Evolutionary conservation across 2,797 vertebrate genomes (phyloP).

Genomic region (Amniataba percoides): DNA sequence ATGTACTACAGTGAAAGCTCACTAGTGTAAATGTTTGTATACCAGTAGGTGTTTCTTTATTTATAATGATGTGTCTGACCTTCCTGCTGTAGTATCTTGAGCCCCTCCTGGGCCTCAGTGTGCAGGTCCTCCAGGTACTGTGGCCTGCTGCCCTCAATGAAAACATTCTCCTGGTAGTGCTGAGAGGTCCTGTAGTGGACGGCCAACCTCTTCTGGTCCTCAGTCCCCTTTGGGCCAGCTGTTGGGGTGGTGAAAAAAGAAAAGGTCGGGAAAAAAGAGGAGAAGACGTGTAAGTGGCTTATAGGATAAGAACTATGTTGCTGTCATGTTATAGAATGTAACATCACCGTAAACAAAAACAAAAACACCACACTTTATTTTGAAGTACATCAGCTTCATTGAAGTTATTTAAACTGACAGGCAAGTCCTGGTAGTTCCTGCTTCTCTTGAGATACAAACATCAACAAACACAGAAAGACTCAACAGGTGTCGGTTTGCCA

Average conservation of each 20-base stretch:
- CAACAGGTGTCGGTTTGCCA: conserved; percentile 42
- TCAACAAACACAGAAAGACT: conserved; percentile 3
- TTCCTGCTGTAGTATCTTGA: conserved; percentile 91
- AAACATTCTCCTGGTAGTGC: conserved; percentile 94
- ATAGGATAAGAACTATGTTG: background rate
- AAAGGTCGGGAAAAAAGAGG: background rate
- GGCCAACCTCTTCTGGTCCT: conserved; percentile 84
- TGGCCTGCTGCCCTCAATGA: conserved; percentile 91
- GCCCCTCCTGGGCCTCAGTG: conserved; percentile 92
- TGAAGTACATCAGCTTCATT: background rate
- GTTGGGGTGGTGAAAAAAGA: background rate
- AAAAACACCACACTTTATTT: background rate
- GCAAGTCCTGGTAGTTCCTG: background rate
- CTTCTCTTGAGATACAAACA: conserved; percentile 15
- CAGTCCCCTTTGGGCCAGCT: conserved; percentile 87
- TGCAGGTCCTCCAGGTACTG: conserved; percentile 95
- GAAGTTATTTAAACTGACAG: background rate
- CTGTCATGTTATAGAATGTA: background rate
- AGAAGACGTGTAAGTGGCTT: background rate
- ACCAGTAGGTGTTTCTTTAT: background rate
- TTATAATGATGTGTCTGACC: conserved; percentile 74
- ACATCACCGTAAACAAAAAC: too few relatives aligned
- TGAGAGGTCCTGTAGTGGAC: conserved; percentile 85
- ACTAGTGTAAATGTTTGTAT: too few relatives aligned
- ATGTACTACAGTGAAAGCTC: background rate